phyloP scores from a whole-genome alignment of 2,888 invertebrate species.

The Monoplex corrugatus region DNA sequence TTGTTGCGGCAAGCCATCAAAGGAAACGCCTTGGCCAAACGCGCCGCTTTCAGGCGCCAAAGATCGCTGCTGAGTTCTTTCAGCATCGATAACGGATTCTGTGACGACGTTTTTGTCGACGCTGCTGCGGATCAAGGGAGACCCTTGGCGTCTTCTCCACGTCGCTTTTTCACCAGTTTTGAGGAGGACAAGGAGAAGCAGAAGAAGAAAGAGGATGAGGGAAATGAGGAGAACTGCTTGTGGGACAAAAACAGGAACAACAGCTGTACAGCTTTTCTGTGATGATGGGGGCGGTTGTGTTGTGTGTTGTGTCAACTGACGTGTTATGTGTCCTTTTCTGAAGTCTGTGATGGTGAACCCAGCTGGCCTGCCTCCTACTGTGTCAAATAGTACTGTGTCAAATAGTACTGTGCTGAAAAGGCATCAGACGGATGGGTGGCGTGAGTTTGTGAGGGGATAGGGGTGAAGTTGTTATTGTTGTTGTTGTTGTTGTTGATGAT shows the following conservation, averaged over 20 bases:
- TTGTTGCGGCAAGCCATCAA: constrained; percentile 40
- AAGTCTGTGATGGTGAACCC: too few species aligned
- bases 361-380: too few species aligned
- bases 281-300: background rate
- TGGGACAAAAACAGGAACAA: constrained; percentile 45
- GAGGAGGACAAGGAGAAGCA: background rate
- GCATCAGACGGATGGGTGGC: too few species aligned
- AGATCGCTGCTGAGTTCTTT: background rate
- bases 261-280: constrained; percentile 11
- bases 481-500: too few species aligned
- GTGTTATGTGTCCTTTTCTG: too few species aligned
- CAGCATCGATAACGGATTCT: background rate
- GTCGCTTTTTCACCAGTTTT: background rate
- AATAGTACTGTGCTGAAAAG: too few species aligned
- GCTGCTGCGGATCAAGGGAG: background rate
- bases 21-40: constrained; percentile 24
- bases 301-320: background rate
- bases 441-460: background rate
- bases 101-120: background rate
- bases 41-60: constrained; percentile 7
- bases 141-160: background rate
- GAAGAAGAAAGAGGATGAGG: background rate
- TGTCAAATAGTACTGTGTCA: too few species aligned
- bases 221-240: background rate
- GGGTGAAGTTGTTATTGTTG: background rate